phyloP scores from a whole-genome alignment of 1,140 invertebrate species.

The Tetragnatha versicolor region DNA sequence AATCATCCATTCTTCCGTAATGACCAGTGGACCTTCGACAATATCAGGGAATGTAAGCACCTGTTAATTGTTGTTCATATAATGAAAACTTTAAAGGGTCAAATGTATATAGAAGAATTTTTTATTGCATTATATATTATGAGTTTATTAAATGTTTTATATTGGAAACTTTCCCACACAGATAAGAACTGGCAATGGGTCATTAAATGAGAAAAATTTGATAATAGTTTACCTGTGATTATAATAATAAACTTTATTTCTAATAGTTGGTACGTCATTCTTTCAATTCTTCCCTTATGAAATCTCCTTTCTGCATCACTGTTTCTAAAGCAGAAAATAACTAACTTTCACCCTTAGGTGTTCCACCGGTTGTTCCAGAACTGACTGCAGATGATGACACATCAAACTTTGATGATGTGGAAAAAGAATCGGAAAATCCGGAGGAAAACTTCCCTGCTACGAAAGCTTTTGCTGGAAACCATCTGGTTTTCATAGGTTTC shows the following conservation, averaged over 20 bases:
- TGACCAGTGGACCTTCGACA: slow-evolving; percentile 97
- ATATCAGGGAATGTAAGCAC: slow-evolving; percentile 82
- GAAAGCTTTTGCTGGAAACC: slow-evolving; percentile 97
- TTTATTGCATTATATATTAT: neutral
- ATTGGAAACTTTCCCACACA: no score
- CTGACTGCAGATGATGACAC: slow-evolving; percentile 96
- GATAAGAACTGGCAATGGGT: no score
- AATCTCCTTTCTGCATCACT: slow-evolving; percentile 21
- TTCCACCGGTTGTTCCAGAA: slow-evolving; percentile 96
- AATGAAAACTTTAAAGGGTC: neutral
- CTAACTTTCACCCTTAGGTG: slow-evolving; percentile 66
- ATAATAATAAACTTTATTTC: no score
- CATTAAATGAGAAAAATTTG: no score
- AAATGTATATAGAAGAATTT: neutral
- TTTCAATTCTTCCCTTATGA: slow-evolving; percentile 4
- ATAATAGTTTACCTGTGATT: no score
- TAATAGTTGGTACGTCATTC: no score
- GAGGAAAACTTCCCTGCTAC: slow-evolving; percentile 93
- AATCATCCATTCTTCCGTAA: slow-evolving; percentile 94
- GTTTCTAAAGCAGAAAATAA: no score
- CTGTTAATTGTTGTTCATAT: no score
- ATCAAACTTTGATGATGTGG: slow-evolving; percentile 97
- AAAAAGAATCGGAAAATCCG: slow-evolving; percentile 85
- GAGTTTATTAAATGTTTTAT: slow-evolving; percentile 2
- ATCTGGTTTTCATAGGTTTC: slow-evolving; percentile 98